Percentiles rank a stretch among this genome's conserved stretches.
Conservation (phyloP, 1,140 invertebrate species). For the Listronotus oregonensis region DNA sequence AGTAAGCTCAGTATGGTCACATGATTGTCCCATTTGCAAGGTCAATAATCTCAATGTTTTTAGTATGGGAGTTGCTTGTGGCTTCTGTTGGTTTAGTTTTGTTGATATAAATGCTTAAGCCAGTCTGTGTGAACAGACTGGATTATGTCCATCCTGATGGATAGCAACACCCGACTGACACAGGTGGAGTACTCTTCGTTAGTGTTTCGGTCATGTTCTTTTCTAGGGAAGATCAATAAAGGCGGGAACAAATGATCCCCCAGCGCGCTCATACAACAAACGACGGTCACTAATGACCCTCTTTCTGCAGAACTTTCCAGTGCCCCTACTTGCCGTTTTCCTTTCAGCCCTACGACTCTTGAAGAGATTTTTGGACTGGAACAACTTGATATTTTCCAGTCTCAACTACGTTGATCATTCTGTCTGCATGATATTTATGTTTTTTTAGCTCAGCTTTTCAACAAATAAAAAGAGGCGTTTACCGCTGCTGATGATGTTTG, state of each 20-base stretch:
- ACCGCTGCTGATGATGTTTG: not conserved
- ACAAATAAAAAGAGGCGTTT: no score
- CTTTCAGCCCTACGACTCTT: not conserved
- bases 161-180: conserved; percentile 3
- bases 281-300: no score
- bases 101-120: conserved; percentile 39
- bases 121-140: conserved; percentile 36
- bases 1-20: conserved; percentile 49
- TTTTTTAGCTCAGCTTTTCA: no score
- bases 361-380: not conserved
- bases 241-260: conserved; percentile 55
- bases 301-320: no score
- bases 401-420: not conserved
- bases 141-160: conserved; percentile 35
- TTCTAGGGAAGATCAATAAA: conserved; percentile 55
- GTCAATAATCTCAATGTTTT: no score
- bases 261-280: conserved; percentile 51
- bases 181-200: conserved; percentile 24
- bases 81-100: conserved; percentile 26
- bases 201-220: conserved; percentile 45
- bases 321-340: no score
- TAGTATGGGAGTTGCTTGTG: conserved; percentile 17
- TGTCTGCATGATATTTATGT: not conserved
- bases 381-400: not conserved
- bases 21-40: conserved; percentile 48